Evolutionary conservation across 2,113 vertebrate species (phyloP).

Genomic region (Petrocephalus microphthalmus): DNA sequence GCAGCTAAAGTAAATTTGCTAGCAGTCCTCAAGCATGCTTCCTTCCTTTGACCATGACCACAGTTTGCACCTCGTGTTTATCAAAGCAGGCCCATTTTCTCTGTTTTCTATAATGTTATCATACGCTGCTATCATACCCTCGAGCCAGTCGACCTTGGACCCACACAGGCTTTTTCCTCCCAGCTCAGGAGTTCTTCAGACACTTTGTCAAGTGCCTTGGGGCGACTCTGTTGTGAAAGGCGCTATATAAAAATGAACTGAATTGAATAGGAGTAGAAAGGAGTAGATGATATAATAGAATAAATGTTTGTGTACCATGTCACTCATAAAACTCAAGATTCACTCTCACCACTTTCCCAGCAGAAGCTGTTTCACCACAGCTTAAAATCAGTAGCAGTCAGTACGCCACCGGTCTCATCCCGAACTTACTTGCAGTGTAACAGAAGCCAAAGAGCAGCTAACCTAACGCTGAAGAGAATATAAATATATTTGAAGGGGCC

Average conservation of each 20-base stretch:
- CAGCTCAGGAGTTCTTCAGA: not conserved
- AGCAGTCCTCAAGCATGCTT: not conserved
- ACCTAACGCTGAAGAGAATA: not conserved
- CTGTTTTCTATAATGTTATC: not conserved
- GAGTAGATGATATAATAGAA: not conserved
- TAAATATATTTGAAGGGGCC: constrained; percentile 19
- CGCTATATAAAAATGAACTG: not conserved
- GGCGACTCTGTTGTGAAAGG: not conserved
- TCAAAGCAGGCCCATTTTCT: not conserved
- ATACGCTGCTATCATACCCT: no score
- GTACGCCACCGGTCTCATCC: no score
- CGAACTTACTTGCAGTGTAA: not conserved
- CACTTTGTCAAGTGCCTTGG: not conserved
- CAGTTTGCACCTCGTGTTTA: not conserved
- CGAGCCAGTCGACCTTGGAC: not conserved
- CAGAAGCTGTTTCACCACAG: not conserved
- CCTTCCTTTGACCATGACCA: not conserved
- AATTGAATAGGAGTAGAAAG: not conserved
- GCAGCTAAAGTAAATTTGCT: not conserved
- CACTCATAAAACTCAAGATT: not conserved
- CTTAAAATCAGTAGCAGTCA: not conserved
- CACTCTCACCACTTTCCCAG: not conserved
- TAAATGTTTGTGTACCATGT: not conserved
- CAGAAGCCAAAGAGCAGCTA: not conserved
- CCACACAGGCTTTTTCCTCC: not conserved